phyloP scores from a whole-genome alignment of 1,140 invertebrate genomes.

The Brachionus plicatilis region DNA sequence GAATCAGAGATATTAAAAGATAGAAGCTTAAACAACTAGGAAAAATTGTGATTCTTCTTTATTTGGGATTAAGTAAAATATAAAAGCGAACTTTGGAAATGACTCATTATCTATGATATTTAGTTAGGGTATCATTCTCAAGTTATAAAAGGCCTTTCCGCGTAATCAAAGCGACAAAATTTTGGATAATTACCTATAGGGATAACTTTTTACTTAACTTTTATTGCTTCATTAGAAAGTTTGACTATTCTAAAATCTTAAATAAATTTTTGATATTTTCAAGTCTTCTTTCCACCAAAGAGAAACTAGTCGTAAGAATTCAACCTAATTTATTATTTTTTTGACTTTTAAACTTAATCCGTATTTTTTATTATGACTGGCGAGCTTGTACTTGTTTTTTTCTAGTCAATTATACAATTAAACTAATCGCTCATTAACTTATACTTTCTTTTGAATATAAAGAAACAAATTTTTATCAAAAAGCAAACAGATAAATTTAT shows the following conservation, averaged over 20 bases:
- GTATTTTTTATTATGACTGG: background rate
- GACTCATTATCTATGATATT: background rate
- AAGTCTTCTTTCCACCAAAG: background rate
- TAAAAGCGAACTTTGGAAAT: background rate
- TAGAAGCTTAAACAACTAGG: background rate
- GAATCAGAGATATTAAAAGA: background rate
- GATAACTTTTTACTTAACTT: background rate
- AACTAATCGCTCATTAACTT: slow-evolving; percentile 28
- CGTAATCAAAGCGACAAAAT: background rate
- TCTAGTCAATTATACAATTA: background rate
- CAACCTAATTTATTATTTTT: background rate
- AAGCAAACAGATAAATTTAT: background rate
- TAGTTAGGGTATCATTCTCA: background rate
- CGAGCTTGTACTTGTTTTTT: slow-evolving; percentile 8
- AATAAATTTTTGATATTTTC: background rate
- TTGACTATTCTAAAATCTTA: background rate
- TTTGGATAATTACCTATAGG: background rate
- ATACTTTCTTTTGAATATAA: slow-evolving; percentile 16
- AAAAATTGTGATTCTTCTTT: background rate
- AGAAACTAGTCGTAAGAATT: background rate
- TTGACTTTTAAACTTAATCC: background rate
- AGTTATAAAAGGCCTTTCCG: background rate
- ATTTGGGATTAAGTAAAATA: background rate
- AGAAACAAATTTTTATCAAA: background rate
- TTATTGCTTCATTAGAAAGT: background rate